Base-by-base conservation (phyloP, 2,797 vertebrate species). In the Graptemys geographica region DNA sequence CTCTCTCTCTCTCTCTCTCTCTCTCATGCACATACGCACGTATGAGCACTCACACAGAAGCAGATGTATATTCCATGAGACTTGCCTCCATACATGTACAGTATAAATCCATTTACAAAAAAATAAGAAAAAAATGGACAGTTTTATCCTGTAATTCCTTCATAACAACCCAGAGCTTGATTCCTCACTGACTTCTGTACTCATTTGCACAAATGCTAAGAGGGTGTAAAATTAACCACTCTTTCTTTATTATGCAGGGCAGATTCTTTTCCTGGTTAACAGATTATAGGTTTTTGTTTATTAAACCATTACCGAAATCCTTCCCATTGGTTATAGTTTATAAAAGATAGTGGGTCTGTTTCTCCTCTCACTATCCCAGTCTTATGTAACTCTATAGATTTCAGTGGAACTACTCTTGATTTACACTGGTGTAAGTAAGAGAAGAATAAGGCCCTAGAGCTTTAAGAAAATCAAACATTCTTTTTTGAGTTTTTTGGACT, bases 101-200 rank as follows among this genome's bases (percentile, higher is more conserved):
- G 33, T 84, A 53, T 65, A 84, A 95, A 90, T 28, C 16, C 19
- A 56, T n/a, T 87, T 86, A 59, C 59, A 87, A 76, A 83, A 11
- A 55, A 47, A 57, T 57, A 84, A 87, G 41, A 31, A 76, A 79
- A 37, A 16, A 19, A 3, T 10, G 9, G 56, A 81, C 27, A 44
- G 0, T 0, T 84, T 88, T 57, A 37, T 23, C 57, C 65, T 90
- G 44, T 53, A 87, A 47, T 83, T 87, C 27, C 41, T 84, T 84
- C 15, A 1, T 85, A 37, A 69, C 80, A 37, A 7, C 81, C 53
- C 41, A 41, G 65, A 31, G 3, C 37, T 89, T 87, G n/a, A 69
- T 69, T 69, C 16, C 65, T 69, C 7, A 65, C 11, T 28, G 81
- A 9, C 7, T 5, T 1, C 86, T 92, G 88, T 27, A n/a, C 28